Base-by-base conservation (phyloP, 1,140 invertebrate genomes). In the Drosophila arawakana region DNA sequence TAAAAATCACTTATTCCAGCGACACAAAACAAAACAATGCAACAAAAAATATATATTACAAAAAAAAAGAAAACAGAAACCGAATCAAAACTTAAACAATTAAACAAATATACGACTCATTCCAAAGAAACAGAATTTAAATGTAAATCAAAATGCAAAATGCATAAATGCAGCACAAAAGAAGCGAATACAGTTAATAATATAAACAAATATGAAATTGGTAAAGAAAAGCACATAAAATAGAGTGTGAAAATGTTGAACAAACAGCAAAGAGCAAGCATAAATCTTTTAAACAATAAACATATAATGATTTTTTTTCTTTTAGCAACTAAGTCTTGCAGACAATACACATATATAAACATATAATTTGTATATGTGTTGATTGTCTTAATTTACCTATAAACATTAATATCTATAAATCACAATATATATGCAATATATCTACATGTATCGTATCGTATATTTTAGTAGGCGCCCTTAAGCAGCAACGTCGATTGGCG, bases 401-500 rank as follows among this genome's bases (percentile, higher is more conserved):
- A 5, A 65, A 72, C 63, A 61, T 76, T 76, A 65, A 68, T 69
- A 52, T 78, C 71, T 86, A 71, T 76, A 63, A 70, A 55, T 41
- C 65, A 41, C 46, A 58, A 69, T 63, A 77, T 21, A 68, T 71
- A 70, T 70, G 67, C 72, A 80, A 37, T 57, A 74, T 73, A 90
- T 90, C 78, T 90, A 81, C 67, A 85, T 89, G 81, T 85, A 90
- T 81, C 84, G 83, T 86, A 86, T 86, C 85, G 79, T 91, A 83
- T 91, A 91, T 91, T 91, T 83, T 91, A 94, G 92, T 94, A 94
- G 94, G 94, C 93, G 93, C 94, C 92, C 93, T 94, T 93, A 92
- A 93, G 86, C 90, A 93, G 92, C 92, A 92, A 91, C 93, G 94
- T 94, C 93, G 94, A 94, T 93, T 93, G 94, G 94, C 95, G 95